Percentiles rank a stretch among this genome's conserved stretches.
phyloP scores from a whole-genome alignment of 2,113 vertebrate genomes.

The Urocynchramus pylzowi region DNA sequence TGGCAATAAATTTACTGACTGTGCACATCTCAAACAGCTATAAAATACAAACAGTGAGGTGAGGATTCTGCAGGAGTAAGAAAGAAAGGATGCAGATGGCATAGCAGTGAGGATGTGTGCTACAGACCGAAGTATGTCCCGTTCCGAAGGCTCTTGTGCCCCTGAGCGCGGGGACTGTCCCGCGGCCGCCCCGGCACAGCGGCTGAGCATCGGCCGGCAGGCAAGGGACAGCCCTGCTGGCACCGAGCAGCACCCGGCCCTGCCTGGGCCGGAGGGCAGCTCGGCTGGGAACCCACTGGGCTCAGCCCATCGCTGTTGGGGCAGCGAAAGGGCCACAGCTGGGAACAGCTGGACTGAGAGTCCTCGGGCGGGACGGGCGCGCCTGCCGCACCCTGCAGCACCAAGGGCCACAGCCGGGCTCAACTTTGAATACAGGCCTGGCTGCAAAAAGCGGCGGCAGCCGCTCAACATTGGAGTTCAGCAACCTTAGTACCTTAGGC shows the following conservation, averaged over 20 bases:
- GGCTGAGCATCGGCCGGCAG: background rate
- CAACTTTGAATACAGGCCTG: background rate
- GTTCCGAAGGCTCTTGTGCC: background rate
- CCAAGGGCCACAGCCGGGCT: background rate
- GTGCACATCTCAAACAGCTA: background rate
- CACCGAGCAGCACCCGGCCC: background rate
- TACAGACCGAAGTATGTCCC: background rate
- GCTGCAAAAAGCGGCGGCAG: background rate
- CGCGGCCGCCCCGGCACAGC: background rate
- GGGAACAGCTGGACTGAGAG: background rate
- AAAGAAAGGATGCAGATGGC: slow-evolving; percentile 18
- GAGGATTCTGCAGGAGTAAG: background rate
- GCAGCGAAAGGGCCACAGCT: background rate
- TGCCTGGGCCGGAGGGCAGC: background rate
- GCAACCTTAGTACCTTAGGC: background rate
- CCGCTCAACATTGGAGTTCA: fast-evolving
- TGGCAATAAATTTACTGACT: background rate
- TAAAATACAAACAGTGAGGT: background rate
- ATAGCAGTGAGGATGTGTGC: background rate
- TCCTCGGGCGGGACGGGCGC: background rate
- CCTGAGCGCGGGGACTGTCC: background rate
- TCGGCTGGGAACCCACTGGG: background rate
- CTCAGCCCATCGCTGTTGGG: background rate
- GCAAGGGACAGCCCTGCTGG: background rate
- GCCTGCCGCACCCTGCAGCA: background rate